Evolutionary conservation across 2,888 invertebrate genomes (phyloP), one percentile per base, ranked within the genome.

Genomic region (Campaea margaritaria): DNA sequence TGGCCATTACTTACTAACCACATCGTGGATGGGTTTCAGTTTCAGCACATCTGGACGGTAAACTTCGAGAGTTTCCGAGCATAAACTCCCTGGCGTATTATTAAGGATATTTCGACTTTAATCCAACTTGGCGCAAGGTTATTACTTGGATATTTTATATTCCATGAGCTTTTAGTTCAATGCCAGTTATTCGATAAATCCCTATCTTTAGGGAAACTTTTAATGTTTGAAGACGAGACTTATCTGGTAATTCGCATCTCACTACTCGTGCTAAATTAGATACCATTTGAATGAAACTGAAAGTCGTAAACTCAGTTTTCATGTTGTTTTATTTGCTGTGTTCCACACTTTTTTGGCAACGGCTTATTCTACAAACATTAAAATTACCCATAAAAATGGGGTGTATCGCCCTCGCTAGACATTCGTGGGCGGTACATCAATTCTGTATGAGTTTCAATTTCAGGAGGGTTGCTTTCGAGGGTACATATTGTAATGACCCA

Each of bases 401-500:
- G 73, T 64, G 63, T 73, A 65, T 67, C 62, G 48, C 53, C 68
- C 59, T 70, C 58, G 60, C 63, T 64, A 65, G 71, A 71, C 70
- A 70, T 68, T 66, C 64, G 75, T 74, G 71, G 73, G 73, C 62
- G 70, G 72, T 67, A 74, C 80, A 81, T 83, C 77, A 81, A 83
- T 82, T 75, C 69, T 76, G 73, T 71, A 74, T 69, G 74, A 76
- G 74, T 75, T 75, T 76, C 77, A 76, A 78, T 78, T 77, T 70
- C 60, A 67, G 73, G 67, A 70, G 78, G 80, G 75, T 72, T 58
- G 73, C 67, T 68, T 67, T 61, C 68, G 78, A 75, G 76, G 80
- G 79, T 78, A 68, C 72, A 76, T 79, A 78, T 83, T 81, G 75
- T 83, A 87, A 87, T 81, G 79, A 82, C 78, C 70, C 70, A 74